Evolutionary conservation across 2,113 vertebrate genomes (phyloP).

Genomic region (Daubentonia madagascariensis): DNA sequence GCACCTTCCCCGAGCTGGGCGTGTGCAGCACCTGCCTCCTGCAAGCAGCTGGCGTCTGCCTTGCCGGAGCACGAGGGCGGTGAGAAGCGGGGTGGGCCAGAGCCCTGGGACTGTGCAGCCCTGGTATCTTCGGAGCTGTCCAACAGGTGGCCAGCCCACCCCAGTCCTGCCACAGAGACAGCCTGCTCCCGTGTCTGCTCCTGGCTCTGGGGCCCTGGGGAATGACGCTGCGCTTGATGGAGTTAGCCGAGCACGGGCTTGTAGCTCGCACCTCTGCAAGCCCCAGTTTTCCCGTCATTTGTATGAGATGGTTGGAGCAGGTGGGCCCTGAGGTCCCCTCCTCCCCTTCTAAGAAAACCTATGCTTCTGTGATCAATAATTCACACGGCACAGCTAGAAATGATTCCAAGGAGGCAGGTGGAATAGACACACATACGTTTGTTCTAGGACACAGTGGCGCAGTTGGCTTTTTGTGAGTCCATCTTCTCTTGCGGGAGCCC

Average conservation of each 20-base stretch:
- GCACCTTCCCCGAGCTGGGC: rapidly evolving
- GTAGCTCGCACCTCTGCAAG: rapidly evolving
- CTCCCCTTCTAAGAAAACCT: background rate
- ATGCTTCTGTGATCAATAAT: rapidly evolving
- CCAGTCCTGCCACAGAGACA: background rate
- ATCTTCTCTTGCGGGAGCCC: rapidly evolving
- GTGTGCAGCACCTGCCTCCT: background rate
- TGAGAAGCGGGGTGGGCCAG: background rate
- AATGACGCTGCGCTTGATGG: rapidly evolving
- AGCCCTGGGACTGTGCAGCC: rapidly evolving
- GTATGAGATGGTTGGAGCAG: rapidly evolving
- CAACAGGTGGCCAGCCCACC: rapidly evolving
- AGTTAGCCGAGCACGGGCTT: no score
- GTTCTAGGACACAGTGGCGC: background rate
- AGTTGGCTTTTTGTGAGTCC: rapidly evolving
- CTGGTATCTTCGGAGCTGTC: background rate
- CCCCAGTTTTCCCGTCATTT: no score
- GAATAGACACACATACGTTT: rapidly evolving
- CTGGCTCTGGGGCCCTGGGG: rapidly evolving
- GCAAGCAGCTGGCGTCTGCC: background rate
- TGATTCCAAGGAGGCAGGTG: rapidly evolving
- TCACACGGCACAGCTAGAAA: no score
- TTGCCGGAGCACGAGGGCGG: rapidly evolving
- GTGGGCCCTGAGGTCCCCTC: background rate
- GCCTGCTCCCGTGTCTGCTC: rapidly evolving